phyloP scores from a whole-genome alignment of 1,140 invertebrate species.

The Lepidurus apus region DNA sequence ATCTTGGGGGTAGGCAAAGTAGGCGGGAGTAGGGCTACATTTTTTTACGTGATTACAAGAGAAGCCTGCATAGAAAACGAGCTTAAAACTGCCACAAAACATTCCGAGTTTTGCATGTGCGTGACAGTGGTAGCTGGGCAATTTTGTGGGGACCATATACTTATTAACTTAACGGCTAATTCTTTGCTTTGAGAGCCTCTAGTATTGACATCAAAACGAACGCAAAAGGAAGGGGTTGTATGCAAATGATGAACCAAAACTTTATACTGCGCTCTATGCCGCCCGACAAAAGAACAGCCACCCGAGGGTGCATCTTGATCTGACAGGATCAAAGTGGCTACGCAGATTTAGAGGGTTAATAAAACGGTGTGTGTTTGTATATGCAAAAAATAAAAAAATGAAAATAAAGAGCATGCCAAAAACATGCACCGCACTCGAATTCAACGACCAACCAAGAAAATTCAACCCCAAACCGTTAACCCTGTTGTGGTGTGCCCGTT shows the following conservation, averaged over 20 bases:
- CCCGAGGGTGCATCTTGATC: slow-evolving; percentile 10
- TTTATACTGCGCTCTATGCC: neutral
- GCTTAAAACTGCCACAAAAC: no score
- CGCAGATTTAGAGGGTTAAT: neutral
- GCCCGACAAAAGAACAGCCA: slow-evolving; percentile 6
- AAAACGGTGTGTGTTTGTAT: slow-evolving; percentile 16
- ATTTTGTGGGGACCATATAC: no score
- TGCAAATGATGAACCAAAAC: neutral
- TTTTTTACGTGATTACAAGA: neutral
- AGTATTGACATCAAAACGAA: neutral
- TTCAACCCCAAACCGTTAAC: no score
- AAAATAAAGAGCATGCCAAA: neutral
- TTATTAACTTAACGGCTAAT: neutral
- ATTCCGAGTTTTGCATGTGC: no score
- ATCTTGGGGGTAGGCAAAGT: neutral
- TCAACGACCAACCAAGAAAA: no score
- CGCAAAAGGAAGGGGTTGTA: neutral
- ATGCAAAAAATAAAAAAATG: neutral
- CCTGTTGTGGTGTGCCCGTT: no score
- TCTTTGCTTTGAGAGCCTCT: neutral
- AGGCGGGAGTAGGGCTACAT: neutral
- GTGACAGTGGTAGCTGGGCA: no score
- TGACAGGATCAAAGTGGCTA: neutral
- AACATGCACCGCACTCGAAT: neutral
- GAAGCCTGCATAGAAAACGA: no score